Base-by-base conservation (phyloP, 2,113 vertebrate genomes). In the Suricata suricatta region DNA sequence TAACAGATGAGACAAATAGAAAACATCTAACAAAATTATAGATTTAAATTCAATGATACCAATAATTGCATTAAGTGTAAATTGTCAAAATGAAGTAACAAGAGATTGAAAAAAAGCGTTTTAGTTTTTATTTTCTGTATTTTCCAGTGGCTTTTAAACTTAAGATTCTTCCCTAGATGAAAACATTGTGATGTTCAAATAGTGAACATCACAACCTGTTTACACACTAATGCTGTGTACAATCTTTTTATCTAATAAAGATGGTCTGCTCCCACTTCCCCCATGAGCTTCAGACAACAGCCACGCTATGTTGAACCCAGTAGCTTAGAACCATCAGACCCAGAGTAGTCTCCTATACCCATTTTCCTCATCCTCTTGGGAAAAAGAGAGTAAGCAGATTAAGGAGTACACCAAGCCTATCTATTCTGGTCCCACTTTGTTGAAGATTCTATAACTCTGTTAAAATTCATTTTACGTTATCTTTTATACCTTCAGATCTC, bases 11-110 rank as follows among this genome's bases (percentile, higher is more conserved):
- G n/a, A 87, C n/a, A 63, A 52, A 82, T 54, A 86, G 72, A 64
- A 93, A 83, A 93, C 41, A 72, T 72, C 29, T 88, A 77, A 66
- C 15, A 93, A 95, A 95, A 72, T 93, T 57, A 13, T 64, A 80
- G 17, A 11, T 60, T 60, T 60, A 21, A 60, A 60, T 68, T 33
- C 11, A 87, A 0, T 27, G 21, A 0, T 90, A 60, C 79, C 35
- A 72, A 3, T 81, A 72, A 90, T 69, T 16, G 63, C 41, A 66
- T 21, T 86, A 89, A 93, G 52, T 72, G 44, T 76, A 83, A 87
- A 57, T 93, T 57, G 41, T 93, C 27, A 79, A 66, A 94, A 68
- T 81, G 81, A 96, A 81, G 31, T 90, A 52, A 91, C 54, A 47
- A 71, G 21, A 52, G 19, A 72, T 19, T 60, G 33, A 9, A 38